A percentile compares a stretch with the other conserved stretches of the same genome.
Conservation (phyloP, 2,888 invertebrate species). For the Euphydryas editha region DNA sequence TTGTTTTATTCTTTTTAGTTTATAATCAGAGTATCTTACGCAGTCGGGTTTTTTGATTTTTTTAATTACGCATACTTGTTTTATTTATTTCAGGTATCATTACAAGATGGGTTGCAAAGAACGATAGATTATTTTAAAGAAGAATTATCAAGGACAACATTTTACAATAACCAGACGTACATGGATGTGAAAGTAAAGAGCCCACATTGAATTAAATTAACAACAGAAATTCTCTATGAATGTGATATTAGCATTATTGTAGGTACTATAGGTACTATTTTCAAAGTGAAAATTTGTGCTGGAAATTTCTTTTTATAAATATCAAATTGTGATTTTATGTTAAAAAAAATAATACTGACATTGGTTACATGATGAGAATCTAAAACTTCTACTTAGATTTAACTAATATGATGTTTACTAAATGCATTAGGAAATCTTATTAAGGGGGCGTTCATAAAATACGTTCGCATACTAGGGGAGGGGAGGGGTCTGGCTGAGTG, state of each 20-base stretch:
- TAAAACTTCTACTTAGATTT: not conserved
- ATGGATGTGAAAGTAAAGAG: slow-evolving; percentile 70
- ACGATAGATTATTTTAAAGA: slow-evolving; percentile 97
- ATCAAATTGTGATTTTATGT: slow-evolving; percentile 12
- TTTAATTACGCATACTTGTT: no score
- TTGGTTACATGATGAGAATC: not conserved
- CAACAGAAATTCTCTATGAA: slow-evolving; percentile 51
- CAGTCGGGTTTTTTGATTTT: no score
- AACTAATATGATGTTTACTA: no score
- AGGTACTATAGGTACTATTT: slow-evolving; percentile 21
- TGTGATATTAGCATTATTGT: slow-evolving; percentile 70
- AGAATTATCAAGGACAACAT: slow-evolving; percentile 87
- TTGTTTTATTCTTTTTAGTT: no score
- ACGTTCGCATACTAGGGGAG: no score
- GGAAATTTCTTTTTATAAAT: slow-evolving; percentile 15
- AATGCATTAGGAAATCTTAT: no score
- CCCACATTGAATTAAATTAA: slow-evolving; percentile 52
- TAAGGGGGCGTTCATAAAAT: no score
- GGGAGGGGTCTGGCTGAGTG: no score
- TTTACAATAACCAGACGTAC: slow-evolving; percentile 77
- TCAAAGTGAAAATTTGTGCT: slow-evolving; percentile 19
- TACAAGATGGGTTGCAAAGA: slow-evolving; percentile 93
- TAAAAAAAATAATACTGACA: not conserved
- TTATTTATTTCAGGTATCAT: slow-evolving; percentile 83
- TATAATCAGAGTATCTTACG: no score